A percentile compares a stretch with the other conserved stretches of the same genome.
Conservation (phyloP, 1,140 invertebrate species). For the Adoxophyes honmai region DNA sequence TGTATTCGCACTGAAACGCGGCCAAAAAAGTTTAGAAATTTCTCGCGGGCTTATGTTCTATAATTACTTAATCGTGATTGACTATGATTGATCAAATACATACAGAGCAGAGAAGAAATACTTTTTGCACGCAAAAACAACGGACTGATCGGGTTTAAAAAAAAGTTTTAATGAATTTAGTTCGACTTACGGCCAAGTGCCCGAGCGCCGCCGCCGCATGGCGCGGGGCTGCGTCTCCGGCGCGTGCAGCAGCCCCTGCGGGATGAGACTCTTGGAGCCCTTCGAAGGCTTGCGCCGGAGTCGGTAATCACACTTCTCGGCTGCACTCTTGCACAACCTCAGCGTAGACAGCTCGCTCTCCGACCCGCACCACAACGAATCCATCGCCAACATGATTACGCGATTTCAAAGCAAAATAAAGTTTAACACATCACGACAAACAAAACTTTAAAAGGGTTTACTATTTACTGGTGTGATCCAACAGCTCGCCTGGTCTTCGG, state of each 20-base stretch:
- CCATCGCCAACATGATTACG: conserved; percentile 67
- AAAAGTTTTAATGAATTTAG: conserved; percentile 19
- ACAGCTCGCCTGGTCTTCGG: too few species aligned
- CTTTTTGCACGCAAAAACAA: too few species aligned
- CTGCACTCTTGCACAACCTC: conserved; percentile 45
- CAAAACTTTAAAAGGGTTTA: neutral
- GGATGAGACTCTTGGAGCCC: conserved; percentile 58
- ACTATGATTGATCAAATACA: too few species aligned
- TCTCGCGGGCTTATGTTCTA: too few species aligned
- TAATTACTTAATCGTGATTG: too few species aligned
- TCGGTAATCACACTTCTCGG: conserved; percentile 73
- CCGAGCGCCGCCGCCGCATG: conserved; percentile 73
- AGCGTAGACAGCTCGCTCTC: conserved; percentile 59
- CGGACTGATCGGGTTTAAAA: conserved; percentile 20
- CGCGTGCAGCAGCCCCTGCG: conserved; percentile 52
- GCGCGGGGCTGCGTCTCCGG: conserved; percentile 43
- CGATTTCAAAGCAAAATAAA: neutral
- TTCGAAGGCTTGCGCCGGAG: conserved; percentile 61
- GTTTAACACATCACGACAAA: conserved; percentile 30
- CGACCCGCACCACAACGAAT: conserved; percentile 76
- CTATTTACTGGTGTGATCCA: too few species aligned
- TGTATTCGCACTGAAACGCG: too few species aligned
- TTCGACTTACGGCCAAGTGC: conserved; percentile 80
- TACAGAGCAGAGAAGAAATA: too few species aligned
- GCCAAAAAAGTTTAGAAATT: too few species aligned